These are phyloP conservation scores for Pachliopta kotzebuea DNA, from an alignment of 2,888 invertebrate species.

Conservation along the genomic window DNA sequence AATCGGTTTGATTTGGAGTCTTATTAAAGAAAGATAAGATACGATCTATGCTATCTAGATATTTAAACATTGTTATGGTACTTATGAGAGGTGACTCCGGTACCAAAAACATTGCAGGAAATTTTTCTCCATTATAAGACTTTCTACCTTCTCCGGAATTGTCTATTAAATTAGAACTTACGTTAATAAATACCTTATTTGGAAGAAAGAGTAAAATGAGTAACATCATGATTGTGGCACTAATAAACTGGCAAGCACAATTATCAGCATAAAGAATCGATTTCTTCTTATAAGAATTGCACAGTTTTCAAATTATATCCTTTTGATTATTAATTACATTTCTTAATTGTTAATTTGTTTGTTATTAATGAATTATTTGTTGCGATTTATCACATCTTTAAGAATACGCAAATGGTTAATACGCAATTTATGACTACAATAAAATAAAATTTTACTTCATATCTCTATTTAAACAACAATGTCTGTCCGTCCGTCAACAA, in stretches of 20 bases:
- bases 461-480: too few relatives aligned
- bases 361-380: too few relatives aligned
- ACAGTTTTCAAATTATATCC: too few relatives aligned
- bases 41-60: conserved; percentile 25
- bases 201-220: background rate
- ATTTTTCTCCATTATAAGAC: conserved; percentile 34
- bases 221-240: conserved; percentile 2
- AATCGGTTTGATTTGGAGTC: conserved; percentile 33
- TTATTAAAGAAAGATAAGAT: conserved; percentile 31
- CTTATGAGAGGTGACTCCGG: conserved; percentile 30
- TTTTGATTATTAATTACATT: too few relatives aligned
- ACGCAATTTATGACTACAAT: too few relatives aligned
- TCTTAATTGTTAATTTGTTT: too few relatives aligned
- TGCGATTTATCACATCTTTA: too few relatives aligned
- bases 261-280: too few relatives aligned
- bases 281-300: too few relatives aligned
- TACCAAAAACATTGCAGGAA: conserved; percentile 35
- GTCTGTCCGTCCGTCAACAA: too few relatives aligned
- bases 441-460: too few relatives aligned
- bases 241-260: background rate
- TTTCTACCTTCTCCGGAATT: background rate
- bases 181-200: background rate
- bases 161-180: background rate
- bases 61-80: conserved; percentile 24
- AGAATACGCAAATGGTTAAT: too few relatives aligned